phyloP scores from a whole-genome alignment of 1,140 invertebrate genomes.

The Drosophila repleta region DNA sequence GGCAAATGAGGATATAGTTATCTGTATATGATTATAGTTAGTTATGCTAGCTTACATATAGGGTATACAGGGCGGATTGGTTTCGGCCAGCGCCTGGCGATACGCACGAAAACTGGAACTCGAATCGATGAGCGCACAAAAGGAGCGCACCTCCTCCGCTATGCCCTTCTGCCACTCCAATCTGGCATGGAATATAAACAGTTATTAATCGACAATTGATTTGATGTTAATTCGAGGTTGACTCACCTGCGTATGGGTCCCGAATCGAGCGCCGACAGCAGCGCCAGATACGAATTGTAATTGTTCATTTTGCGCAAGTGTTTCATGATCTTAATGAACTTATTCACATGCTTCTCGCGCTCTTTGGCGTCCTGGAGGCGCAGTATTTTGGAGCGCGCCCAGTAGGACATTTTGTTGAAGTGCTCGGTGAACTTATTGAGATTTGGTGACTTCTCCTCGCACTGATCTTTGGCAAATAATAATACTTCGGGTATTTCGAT shows the following conservation, averaged over 20 bases:
- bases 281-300: constrained; percentile 98
- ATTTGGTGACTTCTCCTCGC: constrained; percentile 98
- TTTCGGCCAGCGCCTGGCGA: constrained; percentile 95
- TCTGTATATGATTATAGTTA: constrained; percentile 3
- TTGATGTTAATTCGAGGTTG: no score
- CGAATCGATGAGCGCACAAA: constrained; percentile 97
- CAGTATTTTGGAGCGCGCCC: constrained; percentile 93
- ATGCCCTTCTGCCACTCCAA: constrained; percentile 98
- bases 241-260: constrained; percentile 91
- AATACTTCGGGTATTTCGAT: constrained; percentile 99
- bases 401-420: constrained; percentile 99
- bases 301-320: constrained; percentile 98
- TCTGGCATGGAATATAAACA: constrained; percentile 78
- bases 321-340: constrained; percentile 99
- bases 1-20: background rate
- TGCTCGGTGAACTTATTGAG: constrained; percentile 98
- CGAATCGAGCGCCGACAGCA: constrained; percentile 98
- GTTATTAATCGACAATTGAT: no score
- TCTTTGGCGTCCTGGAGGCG: constrained; percentile 94
- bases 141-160: constrained; percentile 96
- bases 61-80: constrained; percentile 98
- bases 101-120: constrained; percentile 98
- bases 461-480: constrained; percentile 98
- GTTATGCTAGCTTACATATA: constrained; percentile 92
- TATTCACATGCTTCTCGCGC: constrained; percentile 97